Conservation (phyloP, 2,113 vertebrate species). For the Rhadina sibilatrix region DNA sequence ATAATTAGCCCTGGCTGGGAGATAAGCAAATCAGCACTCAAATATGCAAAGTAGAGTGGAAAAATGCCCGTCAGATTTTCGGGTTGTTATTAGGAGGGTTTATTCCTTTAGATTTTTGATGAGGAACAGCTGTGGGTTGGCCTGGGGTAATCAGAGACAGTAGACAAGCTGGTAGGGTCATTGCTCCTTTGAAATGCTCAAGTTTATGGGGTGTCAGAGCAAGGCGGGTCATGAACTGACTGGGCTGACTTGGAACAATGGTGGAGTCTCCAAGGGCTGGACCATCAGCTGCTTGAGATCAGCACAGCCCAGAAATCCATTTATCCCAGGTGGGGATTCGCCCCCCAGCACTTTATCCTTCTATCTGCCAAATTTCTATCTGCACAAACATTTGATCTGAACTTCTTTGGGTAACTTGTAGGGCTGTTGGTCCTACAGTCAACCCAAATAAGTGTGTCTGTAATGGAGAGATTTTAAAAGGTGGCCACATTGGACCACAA, state of each 20-base stretch:
- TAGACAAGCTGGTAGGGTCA: constrained; percentile 20
- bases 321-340: background rate
- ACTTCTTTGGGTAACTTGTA: background rate
- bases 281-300: background rate
- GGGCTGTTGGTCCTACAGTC: background rate
- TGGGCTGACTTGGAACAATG: background rate
- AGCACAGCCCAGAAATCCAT: background rate
- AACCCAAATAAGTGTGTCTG: background rate
- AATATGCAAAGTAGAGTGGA: background rate
- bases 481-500: background rate
- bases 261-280: background rate
- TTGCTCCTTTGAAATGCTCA: constrained; percentile 34
- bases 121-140: constrained; percentile 16
- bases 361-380: background rate
- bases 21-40: constrained; percentile 25
- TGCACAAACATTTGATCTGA: background rate
- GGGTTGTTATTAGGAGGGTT: background rate
- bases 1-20: constrained; percentile 14
- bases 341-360: background rate
- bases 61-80: background rate
- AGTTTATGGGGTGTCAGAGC: constrained; percentile 33
- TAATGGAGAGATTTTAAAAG: background rate
- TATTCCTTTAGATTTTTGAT: background rate
- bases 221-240: background rate
- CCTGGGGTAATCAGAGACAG: background rate